Evolutionary conservation across 2,797 vertebrate species (phyloP).

Genomic region (Pogoniulus pusillus): DNA sequence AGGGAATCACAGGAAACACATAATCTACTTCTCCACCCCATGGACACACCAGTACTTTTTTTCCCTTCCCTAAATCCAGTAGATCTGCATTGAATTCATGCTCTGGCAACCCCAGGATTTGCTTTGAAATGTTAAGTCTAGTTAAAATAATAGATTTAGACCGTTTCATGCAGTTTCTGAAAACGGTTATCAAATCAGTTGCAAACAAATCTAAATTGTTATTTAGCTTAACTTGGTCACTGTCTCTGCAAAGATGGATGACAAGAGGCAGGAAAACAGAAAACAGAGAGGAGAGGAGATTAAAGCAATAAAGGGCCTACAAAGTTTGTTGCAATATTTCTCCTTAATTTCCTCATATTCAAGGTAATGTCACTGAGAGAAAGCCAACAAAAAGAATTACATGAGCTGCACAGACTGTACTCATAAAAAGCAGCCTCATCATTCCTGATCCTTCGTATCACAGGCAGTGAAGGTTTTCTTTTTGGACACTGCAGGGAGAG

Average conservation of each 20-base stretch:
- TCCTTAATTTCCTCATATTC: conserved; percentile 44
- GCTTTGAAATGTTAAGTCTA: neutral
- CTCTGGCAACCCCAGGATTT: neutral
- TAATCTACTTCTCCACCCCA: neutral
- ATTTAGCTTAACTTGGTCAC: conserved; percentile 19
- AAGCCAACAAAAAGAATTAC: conserved; percentile 36
- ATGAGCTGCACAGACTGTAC: neutral
- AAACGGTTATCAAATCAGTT: neutral
- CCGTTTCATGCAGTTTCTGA: neutral
- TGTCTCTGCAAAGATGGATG: conserved; percentile 12
- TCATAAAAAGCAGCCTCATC: conserved; percentile 25
- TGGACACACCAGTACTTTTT: neutral
- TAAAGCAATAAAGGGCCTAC: conserved; percentile 24
- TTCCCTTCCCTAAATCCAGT: neutral
- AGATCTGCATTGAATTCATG: neutral
- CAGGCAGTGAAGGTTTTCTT: neutral
- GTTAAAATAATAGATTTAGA: neutral
- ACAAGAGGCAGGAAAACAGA: conserved; percentile 7
- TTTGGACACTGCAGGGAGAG: conserved; percentile 17
- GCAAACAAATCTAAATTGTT: neutral
- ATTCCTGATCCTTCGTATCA: neutral
- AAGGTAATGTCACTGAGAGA: conserved; percentile 24
- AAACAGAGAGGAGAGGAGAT: conserved; percentile 1
- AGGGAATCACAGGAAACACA: neutral
- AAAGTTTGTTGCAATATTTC: conserved; percentile 34